A percentile compares a stretch with the other conserved stretches of the same genome.
These are phyloP conservation scores for Ahaetulla prasina DNA, from an alignment of 2,113 vertebrate genomes.

Conservation along the genomic window DNA sequence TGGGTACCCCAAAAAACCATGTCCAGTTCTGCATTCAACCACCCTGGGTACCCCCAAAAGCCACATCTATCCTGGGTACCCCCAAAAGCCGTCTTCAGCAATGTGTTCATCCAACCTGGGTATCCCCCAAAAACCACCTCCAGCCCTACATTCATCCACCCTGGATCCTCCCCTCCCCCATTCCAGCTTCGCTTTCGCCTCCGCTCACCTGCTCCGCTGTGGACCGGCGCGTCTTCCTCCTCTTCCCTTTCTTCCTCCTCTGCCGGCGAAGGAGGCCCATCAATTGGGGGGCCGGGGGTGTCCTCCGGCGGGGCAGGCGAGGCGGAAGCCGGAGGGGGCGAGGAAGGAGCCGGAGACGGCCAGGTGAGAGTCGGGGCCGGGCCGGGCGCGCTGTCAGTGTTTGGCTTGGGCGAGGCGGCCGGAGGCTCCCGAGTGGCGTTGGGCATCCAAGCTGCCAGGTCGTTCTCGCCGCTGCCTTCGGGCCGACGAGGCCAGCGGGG, in stretches of 20 bases:
- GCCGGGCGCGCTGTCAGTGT: neutral
- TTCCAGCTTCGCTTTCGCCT: neutral
- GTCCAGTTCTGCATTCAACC: fast-evolving
- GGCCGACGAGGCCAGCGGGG: neutral
- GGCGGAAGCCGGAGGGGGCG: neutral
- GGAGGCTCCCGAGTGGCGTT: neutral
- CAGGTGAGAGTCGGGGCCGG: neutral
- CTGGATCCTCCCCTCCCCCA: no score
- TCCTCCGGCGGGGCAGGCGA: neutral
- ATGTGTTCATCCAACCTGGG: no score
- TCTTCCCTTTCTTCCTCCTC: neutral
- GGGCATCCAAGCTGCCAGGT: neutral
- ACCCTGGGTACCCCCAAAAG: no score
- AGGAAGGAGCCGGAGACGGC: neutral
- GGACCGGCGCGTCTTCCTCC: neutral
- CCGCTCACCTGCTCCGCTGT: constrained; percentile 7
- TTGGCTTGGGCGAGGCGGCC: neutral
- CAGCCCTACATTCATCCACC: no score
- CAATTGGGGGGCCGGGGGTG: neutral
- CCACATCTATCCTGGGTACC: no score
- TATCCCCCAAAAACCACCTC: no score
- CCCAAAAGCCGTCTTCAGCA: no score
- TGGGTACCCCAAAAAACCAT: no score
- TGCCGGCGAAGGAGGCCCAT: neutral
- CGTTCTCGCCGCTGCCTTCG: neutral